A percentile compares a stretch with the other conserved stretches of the same genome.
These are phyloP conservation scores for Amblyraja radiata DNA, from an alignment of 2,797 vertebrate genomes.

Conservation along the genomic window DNA sequence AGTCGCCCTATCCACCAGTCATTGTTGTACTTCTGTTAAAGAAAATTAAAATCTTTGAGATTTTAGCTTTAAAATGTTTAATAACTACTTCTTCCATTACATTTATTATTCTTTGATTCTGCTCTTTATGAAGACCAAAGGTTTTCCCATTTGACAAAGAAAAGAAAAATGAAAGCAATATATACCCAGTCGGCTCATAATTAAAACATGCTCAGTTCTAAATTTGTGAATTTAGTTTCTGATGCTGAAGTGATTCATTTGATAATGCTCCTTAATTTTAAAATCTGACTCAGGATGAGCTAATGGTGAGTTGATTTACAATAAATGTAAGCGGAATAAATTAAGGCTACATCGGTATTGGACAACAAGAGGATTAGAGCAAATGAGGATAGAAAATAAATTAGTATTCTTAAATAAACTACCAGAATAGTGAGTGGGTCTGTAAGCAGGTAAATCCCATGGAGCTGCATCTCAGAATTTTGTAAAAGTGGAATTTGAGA, in stretches of 20 bases:
- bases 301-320: not conserved
- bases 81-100: not conserved
- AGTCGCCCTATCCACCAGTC: slow-evolving; percentile 98
- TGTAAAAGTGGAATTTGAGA: no score
- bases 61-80: not conserved
- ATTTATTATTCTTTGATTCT: not conserved
- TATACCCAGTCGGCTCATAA: not conserved
- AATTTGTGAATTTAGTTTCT: not conserved
- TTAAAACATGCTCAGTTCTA: not conserved
- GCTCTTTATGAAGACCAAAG: not conserved
- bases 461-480: no score
- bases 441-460: no score
- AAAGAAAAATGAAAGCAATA: not conserved
- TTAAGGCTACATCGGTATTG: not conserved
- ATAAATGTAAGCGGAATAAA: not conserved
- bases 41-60: not conserved
- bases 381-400: no score
- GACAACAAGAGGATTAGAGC: no score
- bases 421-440: no score
- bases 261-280: not conserved
- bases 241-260: not conserved
- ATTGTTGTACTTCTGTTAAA: slow-evolving; percentile 84
- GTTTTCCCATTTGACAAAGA: not conserved
- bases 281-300: not conserved
- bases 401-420: no score